Percentiles rank a stretch among this genome's conserved stretches.
These are phyloP conservation scores for Paracyclopina nana DNA, from an alignment of 1,140 invertebrate genomes.

Conservation along the genomic window DNA sequence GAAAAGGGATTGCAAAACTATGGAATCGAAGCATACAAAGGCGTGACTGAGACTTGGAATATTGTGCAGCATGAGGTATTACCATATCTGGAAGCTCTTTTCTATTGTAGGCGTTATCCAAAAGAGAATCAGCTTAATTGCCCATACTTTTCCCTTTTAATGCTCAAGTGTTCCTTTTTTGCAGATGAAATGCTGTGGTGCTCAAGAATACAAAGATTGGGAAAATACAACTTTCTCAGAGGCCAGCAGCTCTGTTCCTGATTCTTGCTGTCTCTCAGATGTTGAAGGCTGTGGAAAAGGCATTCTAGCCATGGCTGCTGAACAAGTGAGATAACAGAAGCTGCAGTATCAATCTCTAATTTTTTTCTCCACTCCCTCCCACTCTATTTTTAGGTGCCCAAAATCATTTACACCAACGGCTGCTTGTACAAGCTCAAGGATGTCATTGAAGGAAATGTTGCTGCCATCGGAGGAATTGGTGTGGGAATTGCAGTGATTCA, in stretches of 20 bases:
- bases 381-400: neutral
- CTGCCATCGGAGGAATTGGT: conserved; percentile 21
- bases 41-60: conserved; percentile 24
- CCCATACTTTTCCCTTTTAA: conserved; percentile 11
- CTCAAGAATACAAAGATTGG: conserved; percentile 21
- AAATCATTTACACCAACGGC: conserved; percentile 19
- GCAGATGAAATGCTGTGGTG: conserved; percentile 22
- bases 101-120: neutral
- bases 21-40: conserved; percentile 17
- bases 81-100: neutral
- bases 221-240: conserved; percentile 18
- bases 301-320: conserved; percentile 16
- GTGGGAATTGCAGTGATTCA: conserved; percentile 23
- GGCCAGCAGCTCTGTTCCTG: conserved; percentile 18
- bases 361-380: too few species aligned
- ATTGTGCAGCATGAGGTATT: conserved; percentile 24
- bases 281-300: conserved; percentile 18
- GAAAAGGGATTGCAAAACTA: conserved; percentile 21
- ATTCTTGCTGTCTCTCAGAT: conserved; percentile 21
- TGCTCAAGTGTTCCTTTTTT: conserved; percentile 1
- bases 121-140: neutral
- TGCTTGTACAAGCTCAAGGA: conserved; percentile 21
- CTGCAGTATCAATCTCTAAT: neutral
- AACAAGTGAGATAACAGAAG: conserved; percentile 7
- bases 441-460: conserved; percentile 19